Conservation (phyloP, 2,888 invertebrate genomes). For the Orchesella flavescens region DNA sequence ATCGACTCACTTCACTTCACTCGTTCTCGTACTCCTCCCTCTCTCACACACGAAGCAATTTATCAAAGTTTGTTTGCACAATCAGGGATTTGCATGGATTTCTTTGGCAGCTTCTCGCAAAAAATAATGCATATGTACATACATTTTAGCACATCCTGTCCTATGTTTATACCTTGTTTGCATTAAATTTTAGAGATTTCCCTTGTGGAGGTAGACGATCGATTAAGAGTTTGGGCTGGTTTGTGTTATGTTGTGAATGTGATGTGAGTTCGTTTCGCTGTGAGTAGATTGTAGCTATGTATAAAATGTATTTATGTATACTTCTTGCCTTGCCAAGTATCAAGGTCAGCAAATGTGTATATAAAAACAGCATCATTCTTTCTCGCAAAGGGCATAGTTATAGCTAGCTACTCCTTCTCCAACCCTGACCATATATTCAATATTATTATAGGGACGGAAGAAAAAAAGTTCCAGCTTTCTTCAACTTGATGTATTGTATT, state of each 20-base stretch:
- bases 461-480: conserved; percentile 1
- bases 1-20: no score
- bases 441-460: background rate
- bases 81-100: conserved; percentile 24
- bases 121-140: background rate
- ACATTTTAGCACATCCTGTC: background rate
- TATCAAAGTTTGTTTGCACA: conserved; percentile 25
- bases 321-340: conserved; percentile 23
- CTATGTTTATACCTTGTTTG: conserved; percentile 2
- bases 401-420: background rate
- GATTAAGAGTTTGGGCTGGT: conserved; percentile 29
- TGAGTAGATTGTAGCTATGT: background rate
- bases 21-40: conserved; percentile 2
- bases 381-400: background rate
- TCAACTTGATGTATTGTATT: background rate
- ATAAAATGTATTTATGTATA: background rate
- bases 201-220: conserved; percentile 25
- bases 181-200: conserved; percentile 26
- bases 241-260: no score
- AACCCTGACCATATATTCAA: no score
- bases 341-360: conserved; percentile 21
- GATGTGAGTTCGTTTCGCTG: conserved; percentile 1
- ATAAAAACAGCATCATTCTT: background rate
- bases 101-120: background rate
- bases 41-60: conserved; percentile 15